A percentile compares a stretch with the other conserved stretches of the same genome.
phyloP scores from a whole-genome alignment of 2,113 vertebrate genomes.

The Myotis lucifugus region DNA sequence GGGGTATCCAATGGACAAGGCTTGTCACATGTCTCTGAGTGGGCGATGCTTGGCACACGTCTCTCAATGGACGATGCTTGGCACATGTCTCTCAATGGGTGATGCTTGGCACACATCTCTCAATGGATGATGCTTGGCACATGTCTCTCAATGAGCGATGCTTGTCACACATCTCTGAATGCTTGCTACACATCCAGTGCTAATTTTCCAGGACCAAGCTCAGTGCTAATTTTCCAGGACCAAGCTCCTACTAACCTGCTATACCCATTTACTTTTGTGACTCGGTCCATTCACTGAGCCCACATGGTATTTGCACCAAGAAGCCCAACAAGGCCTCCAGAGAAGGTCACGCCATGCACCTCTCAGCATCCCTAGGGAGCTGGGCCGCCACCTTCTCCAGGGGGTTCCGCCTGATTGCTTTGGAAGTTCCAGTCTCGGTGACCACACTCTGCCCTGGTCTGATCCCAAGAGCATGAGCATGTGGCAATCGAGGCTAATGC shows the following conservation, averaged over 20 bases:
- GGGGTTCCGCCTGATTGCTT: not conserved
- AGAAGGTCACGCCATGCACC: not conserved
- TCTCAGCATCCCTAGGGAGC: not conserved
- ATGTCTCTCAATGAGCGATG: too few species aligned
- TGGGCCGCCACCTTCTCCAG: not conserved
- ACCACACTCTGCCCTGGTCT: not conserved
- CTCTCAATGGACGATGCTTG: not conserved
- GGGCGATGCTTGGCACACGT: not conserved
- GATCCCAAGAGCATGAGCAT: not conserved
- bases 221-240: not conserved
- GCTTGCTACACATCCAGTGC: not conserved
- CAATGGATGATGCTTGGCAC: not conserved
- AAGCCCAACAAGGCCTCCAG: not conserved
- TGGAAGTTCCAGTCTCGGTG: not conserved
- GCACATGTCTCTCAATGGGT: too few species aligned
- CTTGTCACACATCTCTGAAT: not conserved
- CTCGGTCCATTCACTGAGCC: not conserved
- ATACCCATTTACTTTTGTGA: not conserved
- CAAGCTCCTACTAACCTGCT: not conserved
- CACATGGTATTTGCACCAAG: not conserved
- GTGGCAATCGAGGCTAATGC: not conserved
- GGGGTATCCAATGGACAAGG: too few species aligned
- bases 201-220: not conserved
- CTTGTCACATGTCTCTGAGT: not conserved
- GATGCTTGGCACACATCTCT: not conserved